phyloP scores from a whole-genome alignment of 2,797 vertebrate genomes.

The Pelochelys cantorii region DNA sequence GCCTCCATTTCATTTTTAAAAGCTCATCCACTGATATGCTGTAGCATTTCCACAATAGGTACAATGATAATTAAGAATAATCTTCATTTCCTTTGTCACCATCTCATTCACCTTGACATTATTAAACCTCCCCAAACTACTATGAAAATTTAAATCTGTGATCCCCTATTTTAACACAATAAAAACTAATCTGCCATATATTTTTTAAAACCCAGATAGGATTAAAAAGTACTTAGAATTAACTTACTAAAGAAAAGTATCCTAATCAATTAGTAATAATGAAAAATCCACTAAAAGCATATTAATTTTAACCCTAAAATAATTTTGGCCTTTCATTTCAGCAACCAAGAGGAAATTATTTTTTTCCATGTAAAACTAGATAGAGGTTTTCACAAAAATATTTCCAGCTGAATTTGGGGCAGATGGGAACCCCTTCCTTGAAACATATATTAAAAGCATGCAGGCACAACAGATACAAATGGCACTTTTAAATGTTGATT shows the following conservation, averaged over 20 bases:
- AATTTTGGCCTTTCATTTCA: neutral
- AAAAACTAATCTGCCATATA: neutral
- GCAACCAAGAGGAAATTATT: neutral
- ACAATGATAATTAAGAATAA: neutral
- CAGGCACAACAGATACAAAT: neutral
- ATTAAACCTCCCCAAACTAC: neutral
- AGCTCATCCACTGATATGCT: neutral
- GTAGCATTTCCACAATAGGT: neutral
- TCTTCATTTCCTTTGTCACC: neutral
- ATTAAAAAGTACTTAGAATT: neutral
- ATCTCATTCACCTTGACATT: neutral
- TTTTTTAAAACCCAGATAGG: neutral
- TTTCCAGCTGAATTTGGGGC: neutral
- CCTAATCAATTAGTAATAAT: neutral
- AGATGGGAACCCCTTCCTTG: neutral
- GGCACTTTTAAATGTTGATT: neutral
- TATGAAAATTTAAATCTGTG: neutral
- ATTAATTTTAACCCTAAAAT: neutral
- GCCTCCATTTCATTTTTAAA: neutral
- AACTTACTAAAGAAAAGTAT: neutral
- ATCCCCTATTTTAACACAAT: neutral
- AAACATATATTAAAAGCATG: neutral
- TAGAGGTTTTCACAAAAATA: neutral
- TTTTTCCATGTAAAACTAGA: neutral
- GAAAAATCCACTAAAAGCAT: neutral